phyloP scores from a whole-genome alignment of 2,113 vertebrate species.

The Urocynchramus pylzowi region DNA sequence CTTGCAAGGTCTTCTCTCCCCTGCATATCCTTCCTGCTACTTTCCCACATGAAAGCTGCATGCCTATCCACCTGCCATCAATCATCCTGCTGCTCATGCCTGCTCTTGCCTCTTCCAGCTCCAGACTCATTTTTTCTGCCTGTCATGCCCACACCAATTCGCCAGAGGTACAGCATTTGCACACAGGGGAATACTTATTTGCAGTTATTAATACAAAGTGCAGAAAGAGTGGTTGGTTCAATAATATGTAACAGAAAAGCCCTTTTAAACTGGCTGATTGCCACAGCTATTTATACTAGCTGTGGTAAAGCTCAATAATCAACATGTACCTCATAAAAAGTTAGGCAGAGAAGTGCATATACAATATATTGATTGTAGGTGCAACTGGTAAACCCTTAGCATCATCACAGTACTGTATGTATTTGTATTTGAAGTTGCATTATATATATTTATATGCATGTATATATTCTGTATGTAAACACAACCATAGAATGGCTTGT shows the following conservation, averaged over 20 bases:
- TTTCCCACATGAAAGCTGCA: not conserved
- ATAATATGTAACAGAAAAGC: not conserved
- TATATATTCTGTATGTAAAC: not conserved
- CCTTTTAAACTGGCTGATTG: not conserved
- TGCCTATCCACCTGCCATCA: not conserved
- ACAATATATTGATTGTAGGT: not conserved
- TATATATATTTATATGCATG: not conserved
- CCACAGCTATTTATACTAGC: not conserved
- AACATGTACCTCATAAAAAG: not conserved
- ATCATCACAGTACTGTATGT: not conserved
- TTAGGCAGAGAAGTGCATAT: not conserved
- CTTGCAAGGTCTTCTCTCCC: not conserved
- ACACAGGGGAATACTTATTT: not conserved
- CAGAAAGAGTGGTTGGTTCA: not conserved
- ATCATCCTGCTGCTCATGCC: not conserved
- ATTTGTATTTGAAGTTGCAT: not conserved
- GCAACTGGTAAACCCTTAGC: not conserved
- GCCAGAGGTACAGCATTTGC: not conserved
- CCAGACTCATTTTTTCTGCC: not conserved
- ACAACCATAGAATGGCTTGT: not conserved
- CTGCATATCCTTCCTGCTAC: not conserved
- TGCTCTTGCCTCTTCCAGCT: not conserved
- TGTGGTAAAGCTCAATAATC: not conserved
- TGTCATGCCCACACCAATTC: not conserved
- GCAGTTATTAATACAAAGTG: not conserved